A percentile compares a stretch with the other conserved stretches of the same genome.
Conservation (phyloP, 2,113 vertebrate genomes). For the Stercorarius parasiticus region DNA sequence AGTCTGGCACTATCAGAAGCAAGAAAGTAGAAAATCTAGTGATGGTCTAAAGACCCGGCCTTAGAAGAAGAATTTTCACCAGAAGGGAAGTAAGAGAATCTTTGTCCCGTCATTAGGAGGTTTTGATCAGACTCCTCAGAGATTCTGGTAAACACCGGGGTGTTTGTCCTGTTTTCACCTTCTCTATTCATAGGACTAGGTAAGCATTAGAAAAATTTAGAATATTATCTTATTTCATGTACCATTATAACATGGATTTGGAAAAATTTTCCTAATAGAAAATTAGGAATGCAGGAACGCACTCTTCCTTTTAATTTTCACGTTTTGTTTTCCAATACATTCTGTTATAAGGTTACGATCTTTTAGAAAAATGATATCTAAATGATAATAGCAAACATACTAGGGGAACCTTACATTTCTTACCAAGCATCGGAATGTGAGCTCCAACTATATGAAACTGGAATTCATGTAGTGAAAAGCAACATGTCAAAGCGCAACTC, state of each 20-base stretch:
- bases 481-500: background rate
- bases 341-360: background rate
- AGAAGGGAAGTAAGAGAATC: background rate
- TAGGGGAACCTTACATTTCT: background rate
- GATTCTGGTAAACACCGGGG: background rate
- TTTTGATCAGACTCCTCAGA: background rate
- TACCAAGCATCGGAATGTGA: background rate
- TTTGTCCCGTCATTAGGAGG: background rate
- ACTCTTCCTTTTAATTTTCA: background rate
- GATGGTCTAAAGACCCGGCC: background rate
- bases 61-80: background rate
- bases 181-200: background rate
- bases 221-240: background rate
- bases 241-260: background rate
- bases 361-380: background rate
- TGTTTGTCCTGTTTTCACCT: background rate
- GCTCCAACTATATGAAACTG: background rate
- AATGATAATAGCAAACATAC: rapidly evolving
- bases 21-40: background rate
- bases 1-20: background rate
- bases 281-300: background rate
- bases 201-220: background rate
- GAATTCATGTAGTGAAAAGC: background rate
- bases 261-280: background rate
- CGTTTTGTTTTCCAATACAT: background rate